phyloP scores from a whole-genome alignment of 2,113 vertebrate species.

The Cyanistes caeruleus region DNA sequence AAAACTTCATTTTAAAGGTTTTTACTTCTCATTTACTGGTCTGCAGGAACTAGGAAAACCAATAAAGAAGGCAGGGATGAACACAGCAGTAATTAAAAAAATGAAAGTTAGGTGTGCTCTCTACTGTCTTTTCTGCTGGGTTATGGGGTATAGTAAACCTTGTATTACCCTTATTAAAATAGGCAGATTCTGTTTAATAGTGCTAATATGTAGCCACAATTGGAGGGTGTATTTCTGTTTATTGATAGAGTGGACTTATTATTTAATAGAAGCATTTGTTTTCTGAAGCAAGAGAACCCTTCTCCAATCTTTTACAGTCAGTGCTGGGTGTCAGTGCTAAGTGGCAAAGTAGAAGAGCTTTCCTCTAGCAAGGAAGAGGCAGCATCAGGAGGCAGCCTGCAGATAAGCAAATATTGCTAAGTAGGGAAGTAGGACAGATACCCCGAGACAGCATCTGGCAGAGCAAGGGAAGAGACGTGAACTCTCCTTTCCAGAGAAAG shows the following conservation, averaged over 20 bases:
- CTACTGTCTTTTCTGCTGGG: background rate
- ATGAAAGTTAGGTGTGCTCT: background rate
- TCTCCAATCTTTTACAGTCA: background rate
- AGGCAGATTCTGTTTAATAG: background rate
- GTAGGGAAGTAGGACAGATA: conserved; percentile 62
- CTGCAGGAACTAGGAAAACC: background rate
- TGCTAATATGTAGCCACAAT: background rate
- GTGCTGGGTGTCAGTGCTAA: background rate
- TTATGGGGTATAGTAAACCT: background rate
- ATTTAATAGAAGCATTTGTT: background rate
- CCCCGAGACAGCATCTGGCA: conserved; percentile 38
- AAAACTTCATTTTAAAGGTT: background rate
- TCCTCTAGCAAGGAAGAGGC: background rate
- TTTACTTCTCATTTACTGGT: background rate
- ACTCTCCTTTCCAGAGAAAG: background rate
- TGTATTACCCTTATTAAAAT: background rate
- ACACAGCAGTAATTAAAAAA: background rate
- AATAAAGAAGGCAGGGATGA: background rate
- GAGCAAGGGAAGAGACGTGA: background rate
- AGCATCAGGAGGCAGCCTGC: background rate
- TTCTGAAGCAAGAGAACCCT: background rate
- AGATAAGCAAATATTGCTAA: conserved; percentile 1
- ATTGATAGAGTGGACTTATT: background rate
- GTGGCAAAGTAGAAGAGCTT: background rate
- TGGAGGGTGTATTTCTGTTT: background rate